A percentile compares a stretch with the other conserved stretches of the same genome.
These are phyloP conservation scores for Apodemia zela DNA, from an alignment of 2,888 invertebrate genomes.

Conservation along the genomic window DNA sequence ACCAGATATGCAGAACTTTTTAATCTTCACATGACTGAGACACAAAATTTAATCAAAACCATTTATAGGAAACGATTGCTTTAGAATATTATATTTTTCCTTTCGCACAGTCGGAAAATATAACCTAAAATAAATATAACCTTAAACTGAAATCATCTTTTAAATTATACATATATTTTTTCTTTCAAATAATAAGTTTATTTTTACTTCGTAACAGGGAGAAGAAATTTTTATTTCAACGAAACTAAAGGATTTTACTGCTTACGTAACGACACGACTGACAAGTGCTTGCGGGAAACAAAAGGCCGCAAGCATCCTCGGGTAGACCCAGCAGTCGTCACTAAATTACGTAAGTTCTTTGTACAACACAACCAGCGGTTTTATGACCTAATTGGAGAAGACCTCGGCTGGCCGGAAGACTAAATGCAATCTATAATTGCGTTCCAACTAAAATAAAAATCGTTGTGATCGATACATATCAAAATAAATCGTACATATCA, in stretches of 20 bases:
- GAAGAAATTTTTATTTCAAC: slow-evolving; percentile 97
- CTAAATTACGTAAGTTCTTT: slow-evolving; percentile 91
- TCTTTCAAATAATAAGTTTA: not conserved
- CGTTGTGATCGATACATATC: slow-evolving; percentile 67
- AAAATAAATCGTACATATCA: slow-evolving; percentile 55
- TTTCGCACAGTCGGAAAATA: too few species aligned
- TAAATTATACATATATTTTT: not conserved
- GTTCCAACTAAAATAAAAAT: slow-evolving; percentile 20
- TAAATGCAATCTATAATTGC: slow-evolving; percentile 45
- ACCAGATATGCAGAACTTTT: too few species aligned
- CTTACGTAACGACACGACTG: slow-evolving; percentile 89
- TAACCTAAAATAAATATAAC: too few species aligned
- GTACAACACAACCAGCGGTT: slow-evolving; percentile 95
- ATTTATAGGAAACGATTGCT: too few species aligned
- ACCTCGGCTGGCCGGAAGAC: slow-evolving; percentile 96
- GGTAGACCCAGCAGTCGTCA: slow-evolving; percentile 89
- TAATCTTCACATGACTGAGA: too few species aligned
- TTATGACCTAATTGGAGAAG: slow-evolving; percentile 94
- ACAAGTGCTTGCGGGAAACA: slow-evolving; percentile 91
- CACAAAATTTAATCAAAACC: too few species aligned
- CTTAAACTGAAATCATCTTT: too few species aligned
- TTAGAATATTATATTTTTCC: too few species aligned
- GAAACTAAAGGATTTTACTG: slow-evolving; percentile 98
- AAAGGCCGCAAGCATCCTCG: slow-evolving; percentile 91
- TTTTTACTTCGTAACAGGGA: slow-evolving; percentile 61